Evolutionary conservation across 2,888 invertebrate species (phyloP), one percentile per base, ranked within the genome.

Genomic region (Brenthis hecate): DNA sequence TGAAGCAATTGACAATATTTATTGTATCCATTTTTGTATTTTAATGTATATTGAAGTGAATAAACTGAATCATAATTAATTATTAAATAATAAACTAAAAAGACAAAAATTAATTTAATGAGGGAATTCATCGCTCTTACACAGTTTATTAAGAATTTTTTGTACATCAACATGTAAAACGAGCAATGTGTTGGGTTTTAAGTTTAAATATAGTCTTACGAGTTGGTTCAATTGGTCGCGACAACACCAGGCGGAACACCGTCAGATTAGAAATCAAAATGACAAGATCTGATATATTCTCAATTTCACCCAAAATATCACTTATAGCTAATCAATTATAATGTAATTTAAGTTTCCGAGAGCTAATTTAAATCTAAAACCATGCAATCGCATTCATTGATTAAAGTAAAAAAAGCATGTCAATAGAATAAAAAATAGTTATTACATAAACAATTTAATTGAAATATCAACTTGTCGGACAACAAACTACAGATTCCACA

Each of bases 401-500:
- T 88, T 83, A 86, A 81, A 85, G 85, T 89, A 87, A 88, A 88
- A 87, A 88, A 91, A 91, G 89, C 88, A 89, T 89, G 90, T 91
- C 89, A 89, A 87, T 88, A 89, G 86, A 89, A 91, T 89, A 88
- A 91, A 91, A 90, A 89, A 90, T 83, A 80, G 87, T 88, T 85
- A 89, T 88, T 89, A 91, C 86, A 88, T 90, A 91, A 92, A 91
- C 90, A 91, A 89, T 91, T 90, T 89, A 89, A 90, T 90, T 84
- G 83, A 87, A 91, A 90, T 86, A 88, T 88, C 83, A 90, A 90
- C 88, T 81, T 86, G 79, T 89, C 89, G 88, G 91, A 91, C 91
- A 91, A 92, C 88, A 91, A 91, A 91, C 91, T 89, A 89, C 89
- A 87, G 81, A 84, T 84, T 86, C 82, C 86, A 90, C 89, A 86